Evolutionary conservation across 2,113 vertebrate species (phyloP).

Genomic region (Prietella phreatophila): DNA sequence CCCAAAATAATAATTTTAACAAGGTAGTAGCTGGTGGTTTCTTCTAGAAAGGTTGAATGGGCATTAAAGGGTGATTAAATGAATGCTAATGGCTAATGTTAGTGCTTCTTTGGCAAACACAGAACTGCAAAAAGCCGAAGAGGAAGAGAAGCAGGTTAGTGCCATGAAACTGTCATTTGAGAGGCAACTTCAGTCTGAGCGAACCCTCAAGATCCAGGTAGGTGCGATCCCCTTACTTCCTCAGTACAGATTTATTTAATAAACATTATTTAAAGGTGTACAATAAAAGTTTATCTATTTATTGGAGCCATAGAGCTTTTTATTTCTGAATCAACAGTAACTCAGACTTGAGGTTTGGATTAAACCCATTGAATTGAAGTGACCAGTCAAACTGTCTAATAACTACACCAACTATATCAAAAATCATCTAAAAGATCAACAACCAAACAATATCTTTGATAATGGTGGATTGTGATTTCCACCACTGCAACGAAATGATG

Average conservation of each 20-base stretch:
- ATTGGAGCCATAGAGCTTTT: neutral
- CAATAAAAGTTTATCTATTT: neutral
- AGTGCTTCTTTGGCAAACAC: constrained; percentile 46
- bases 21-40: neutral
- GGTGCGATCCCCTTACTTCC: neutral
- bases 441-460: neutral
- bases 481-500: neutral
- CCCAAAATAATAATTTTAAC: neutral
- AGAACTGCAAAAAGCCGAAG: constrained; percentile 81
- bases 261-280: neutral
- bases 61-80: neutral
- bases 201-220: constrained; percentile 94
- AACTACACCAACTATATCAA: neutral
- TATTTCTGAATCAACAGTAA: neutral
- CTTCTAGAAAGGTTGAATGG: neutral
- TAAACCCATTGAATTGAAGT: neutral
- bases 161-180: constrained; percentile 81
- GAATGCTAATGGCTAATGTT: neutral
- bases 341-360: neutral
- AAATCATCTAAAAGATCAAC: neutral
- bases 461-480: neutral
- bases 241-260: neutral
- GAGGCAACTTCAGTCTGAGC: constrained; percentile 85
- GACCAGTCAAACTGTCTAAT: neutral
- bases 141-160: constrained; percentile 76